Conservation (phyloP, 2,888 invertebrate species). For the Blomia tropicalis region DNA sequence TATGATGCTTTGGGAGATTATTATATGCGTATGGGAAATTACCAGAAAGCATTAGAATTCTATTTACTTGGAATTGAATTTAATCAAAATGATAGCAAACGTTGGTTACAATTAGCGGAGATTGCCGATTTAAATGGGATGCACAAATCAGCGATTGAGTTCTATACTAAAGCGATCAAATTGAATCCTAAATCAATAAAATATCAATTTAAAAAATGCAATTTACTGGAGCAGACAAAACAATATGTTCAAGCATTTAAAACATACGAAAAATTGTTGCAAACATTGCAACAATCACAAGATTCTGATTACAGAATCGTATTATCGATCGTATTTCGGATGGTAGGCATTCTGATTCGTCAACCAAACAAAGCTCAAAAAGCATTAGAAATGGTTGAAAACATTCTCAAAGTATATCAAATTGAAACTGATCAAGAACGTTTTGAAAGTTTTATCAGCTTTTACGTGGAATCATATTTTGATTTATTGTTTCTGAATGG, state of each 20-base stretch:
- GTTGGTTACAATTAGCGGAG: conserved; percentile 70
- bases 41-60: conserved; percentile 66
- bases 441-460: neutral
- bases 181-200: conserved; percentile 53
- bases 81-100: conserved; percentile 57
- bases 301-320: conserved; percentile 1
- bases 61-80: conserved; percentile 68
- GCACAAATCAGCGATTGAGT: conserved; percentile 58
- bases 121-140: conserved; percentile 56
- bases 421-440: neutral
- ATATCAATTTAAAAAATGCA: conserved; percentile 54
- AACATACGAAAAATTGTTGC: conserved; percentile 55
- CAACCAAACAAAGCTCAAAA: conserved; percentile 29
- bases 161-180: conserved; percentile 64
- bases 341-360: neutral
- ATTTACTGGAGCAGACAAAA: conserved; percentile 48
- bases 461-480: conserved; percentile 27
- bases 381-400: neutral
- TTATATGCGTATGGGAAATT: conserved; percentile 58
- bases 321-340: neutral
- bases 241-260: conserved; percentile 49
- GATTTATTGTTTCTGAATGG: conserved; percentile 40
- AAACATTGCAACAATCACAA: conserved; percentile 28
- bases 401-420: neutral
- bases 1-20: conserved; percentile 76